A percentile compares a stretch with the other conserved stretches of the same genome.
phyloP scores from a whole-genome alignment of 2,113 vertebrate genomes.

The Gadus chalcogrammus region DNA sequence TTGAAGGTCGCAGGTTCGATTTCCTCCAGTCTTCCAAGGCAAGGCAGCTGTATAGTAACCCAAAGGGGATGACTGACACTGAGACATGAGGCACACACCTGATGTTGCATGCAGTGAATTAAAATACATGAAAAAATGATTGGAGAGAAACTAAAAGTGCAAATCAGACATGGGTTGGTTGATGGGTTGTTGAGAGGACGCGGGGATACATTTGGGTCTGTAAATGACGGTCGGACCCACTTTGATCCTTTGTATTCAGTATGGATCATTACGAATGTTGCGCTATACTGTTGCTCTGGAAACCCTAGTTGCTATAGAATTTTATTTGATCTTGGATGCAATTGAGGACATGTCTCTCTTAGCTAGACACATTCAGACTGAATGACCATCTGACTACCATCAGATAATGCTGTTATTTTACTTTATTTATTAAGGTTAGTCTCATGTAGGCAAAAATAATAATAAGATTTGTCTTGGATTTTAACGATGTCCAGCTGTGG shows the following conservation, averaged over 20 bases:
- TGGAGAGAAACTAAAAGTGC: too few species aligned
- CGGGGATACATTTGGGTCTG: too few species aligned
- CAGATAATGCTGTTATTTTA: too few species aligned
- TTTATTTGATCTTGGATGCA: slow-evolving; percentile 9
- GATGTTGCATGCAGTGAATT: too few species aligned
- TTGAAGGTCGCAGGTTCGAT: not conserved
- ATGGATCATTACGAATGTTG: slow-evolving; percentile 13
- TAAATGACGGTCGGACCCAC: slow-evolving; percentile 16
- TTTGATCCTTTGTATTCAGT: slow-evolving; percentile 10
- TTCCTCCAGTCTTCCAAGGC: slow-evolving; percentile 17
- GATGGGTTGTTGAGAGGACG: too few species aligned
- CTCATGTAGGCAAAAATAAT: too few species aligned
- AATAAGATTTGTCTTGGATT: not conserved
- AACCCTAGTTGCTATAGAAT: not conserved
- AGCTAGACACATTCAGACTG: not conserved
- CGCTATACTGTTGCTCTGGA: slow-evolving; percentile 5
- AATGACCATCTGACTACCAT: too few species aligned
- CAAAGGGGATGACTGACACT: not conserved
- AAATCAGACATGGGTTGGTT: too few species aligned
- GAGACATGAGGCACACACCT: too few species aligned
- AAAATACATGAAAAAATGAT: too few species aligned
- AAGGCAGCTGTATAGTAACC: slow-evolving; percentile 5
- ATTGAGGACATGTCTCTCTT: not conserved
- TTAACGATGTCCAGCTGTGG: too few species aligned
- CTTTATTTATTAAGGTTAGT: too few species aligned